A percentile compares a stretch with the other conserved stretches of the same genome.
Conservation (phyloP, 2,113 vertebrate species). For the Pitta sordida region DNA sequence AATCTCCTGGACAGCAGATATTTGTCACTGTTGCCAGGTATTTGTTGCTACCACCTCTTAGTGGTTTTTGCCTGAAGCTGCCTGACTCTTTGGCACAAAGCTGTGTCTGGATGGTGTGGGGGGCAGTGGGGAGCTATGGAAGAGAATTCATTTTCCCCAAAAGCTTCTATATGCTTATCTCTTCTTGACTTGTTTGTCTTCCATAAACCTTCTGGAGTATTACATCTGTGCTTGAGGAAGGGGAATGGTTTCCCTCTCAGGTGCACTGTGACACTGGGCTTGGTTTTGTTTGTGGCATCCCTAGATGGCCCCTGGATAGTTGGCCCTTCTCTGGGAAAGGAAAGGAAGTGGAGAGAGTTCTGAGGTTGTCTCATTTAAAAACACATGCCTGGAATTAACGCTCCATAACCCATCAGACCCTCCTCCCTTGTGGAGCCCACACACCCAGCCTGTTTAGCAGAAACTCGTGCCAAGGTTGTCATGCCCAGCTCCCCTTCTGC, state of each 20-base stretch:
- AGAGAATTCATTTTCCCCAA: not conserved
- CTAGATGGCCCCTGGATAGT: not conserved
- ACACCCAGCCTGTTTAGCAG: not conserved
- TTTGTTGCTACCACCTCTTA: not conserved
- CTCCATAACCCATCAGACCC: not conserved
- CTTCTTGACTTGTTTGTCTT: not conserved
- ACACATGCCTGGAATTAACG: not conserved
- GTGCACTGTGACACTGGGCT: not conserved
- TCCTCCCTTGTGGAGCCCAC: not conserved
- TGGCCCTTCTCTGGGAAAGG: not conserved
- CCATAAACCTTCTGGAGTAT: not conserved
- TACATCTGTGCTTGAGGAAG: not conserved
- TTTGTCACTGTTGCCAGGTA: slow-evolving; percentile 85
- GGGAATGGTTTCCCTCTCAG: not conserved
- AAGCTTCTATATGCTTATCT: not conserved
- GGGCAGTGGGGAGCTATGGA: not conserved
- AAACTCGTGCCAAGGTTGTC: not conserved
- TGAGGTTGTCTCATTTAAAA: not conserved
- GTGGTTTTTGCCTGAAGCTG: not conserved
- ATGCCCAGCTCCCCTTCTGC: not conserved
- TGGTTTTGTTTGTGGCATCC: not conserved
- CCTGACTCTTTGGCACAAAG: not conserved
- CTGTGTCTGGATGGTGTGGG: not conserved
- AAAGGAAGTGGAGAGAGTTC: not conserved
- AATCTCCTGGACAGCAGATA: slow-evolving; percentile 77